Evolutionary conservation across 2,797 vertebrate genomes (phyloP).

Genomic region (Apodemus agrarius): DNA sequence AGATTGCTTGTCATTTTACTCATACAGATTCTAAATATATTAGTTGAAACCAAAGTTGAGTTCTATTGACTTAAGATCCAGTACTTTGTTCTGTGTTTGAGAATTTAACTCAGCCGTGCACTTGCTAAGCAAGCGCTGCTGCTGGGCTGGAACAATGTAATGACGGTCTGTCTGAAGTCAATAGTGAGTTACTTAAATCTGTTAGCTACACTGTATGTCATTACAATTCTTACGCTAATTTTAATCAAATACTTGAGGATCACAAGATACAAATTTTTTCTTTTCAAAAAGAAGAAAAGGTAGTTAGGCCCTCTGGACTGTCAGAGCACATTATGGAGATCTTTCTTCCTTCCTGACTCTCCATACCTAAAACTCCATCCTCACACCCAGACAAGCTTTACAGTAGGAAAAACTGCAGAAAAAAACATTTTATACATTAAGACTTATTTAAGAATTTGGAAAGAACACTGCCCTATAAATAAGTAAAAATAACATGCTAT

Average conservation of each 20-base stretch:
- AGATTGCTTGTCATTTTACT: neutral
- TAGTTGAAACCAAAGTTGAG: neutral
- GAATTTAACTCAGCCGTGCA: neutral
- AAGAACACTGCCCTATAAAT: constrained; percentile 1
- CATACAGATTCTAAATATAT: neutral
- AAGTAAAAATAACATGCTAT: neutral
- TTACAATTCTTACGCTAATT: constrained; percentile 10
- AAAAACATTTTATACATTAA: constrained; percentile 10
- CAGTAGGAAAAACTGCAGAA: constrained; percentile 12
- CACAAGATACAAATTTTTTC: neutral
- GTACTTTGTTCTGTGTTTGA: neutral
- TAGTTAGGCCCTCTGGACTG: neutral
- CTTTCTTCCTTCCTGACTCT: constrained; percentile 18
- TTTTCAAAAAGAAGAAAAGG: constrained; percentile 46
- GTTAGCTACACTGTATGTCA: neutral
- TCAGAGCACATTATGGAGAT: neutral
- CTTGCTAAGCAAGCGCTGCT: neutral
- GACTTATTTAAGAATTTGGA: neutral
- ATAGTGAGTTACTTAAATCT: constrained; percentile 19
- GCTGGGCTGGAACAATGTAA: neutral
- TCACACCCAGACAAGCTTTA: constrained; percentile 9
- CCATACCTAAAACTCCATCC: constrained; percentile 23
- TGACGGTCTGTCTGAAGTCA: constrained; percentile 51
- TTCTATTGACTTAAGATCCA: neutral
- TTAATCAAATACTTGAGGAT: constrained; percentile 53